Evolutionary conservation across 30 jellyfish, hydroid and myxozoan species (phyloP), one percentile per base, ranked within the genome.

Genomic region (Hydra vulgaris): DNA sequence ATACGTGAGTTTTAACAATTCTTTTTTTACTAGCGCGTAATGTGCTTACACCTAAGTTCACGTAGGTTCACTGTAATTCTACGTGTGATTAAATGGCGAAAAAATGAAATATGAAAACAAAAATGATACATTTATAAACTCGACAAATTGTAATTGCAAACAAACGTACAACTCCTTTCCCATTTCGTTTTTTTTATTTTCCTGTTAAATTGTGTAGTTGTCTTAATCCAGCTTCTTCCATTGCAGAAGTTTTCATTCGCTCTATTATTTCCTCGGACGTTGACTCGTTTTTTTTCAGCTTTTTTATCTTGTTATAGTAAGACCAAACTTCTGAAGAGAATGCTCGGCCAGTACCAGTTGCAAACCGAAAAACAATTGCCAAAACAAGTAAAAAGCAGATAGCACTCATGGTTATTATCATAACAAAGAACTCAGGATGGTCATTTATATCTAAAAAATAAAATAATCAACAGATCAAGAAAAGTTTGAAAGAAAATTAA

Each of bases 301-400:
- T 68, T n/a, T 15, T 68, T 15, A 23, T 68, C 27, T 68, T 68
- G 75, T 68, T 68, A 15, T 68, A 68, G 16, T 68, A 68, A 68
- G 75, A 68, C 75, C 75, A 68, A n/a, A 68, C 75, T 23, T 23
- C 26, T 15, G 16, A 68, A n/a, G 7, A 3, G 15, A 68, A 68
- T 8, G 75, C 75, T 23, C 75, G 25, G 7, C 75, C 75, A 23
- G 75, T 68, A 8, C 75, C 26, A 68, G 25, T 68, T 68, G 27
- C 75, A n/a, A 68, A 68, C 16, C 75, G 25, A 23, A 68, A 68
- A n/a, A 68, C 75, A 23, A 68, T 8, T n/a, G 75, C 27, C 16
- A 68, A n/a, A n/a, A 23, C 15, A 23, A 68, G 75, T 68, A 68
- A 3, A n/a, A 23, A 68, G 8, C 26, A 4, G 5, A 68, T 23